Base-by-base conservation (phyloP, 2,888 invertebrate genomes). In the Syritta pipiens region DNA sequence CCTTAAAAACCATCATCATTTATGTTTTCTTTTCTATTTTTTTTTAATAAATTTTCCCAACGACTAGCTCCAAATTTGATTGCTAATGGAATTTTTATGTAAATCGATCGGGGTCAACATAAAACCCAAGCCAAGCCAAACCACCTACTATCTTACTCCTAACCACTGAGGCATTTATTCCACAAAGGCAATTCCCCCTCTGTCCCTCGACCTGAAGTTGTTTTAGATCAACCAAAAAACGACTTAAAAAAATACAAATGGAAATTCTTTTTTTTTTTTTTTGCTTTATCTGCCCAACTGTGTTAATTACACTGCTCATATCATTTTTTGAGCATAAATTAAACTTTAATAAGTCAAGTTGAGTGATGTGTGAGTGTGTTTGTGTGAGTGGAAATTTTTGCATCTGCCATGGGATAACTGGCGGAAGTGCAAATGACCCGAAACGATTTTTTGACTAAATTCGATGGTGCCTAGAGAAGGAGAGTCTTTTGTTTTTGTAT, bases 391-490 rank as follows among this genome's bases (percentile, higher is more conserved):
- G n/a, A n/a, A n/a, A n/a, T n/a, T n/a, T 76, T 63, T 37, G 75
- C 48, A 76, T 62, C 62, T 57, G 57, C 12, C n/a, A 12, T 12
- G 32, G 12, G 53, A 60, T 42, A 60, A 62, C 30, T 57, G 68
- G 76, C 76, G 76, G 76, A 76, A 76, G 69, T 63, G 35, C 76
- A 76, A 76, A 76, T 76, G 76, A 75, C 75, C 75, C 62, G 69
- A 57, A 69, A 62, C 68, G 20, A 30, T 60, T 62, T 71, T 63
- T 63, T 9, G 37, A 17, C 17, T 17, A 1, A n/a, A n/a, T 37
- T 37, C 17, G 37, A 37, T n/a, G n/a, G n/a, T n/a, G n/a, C n/a
- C 37, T 37, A 37, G 17, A 17, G 14, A 37, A n/a, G n/a, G 37
- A 17, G 37, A 17, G 14, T 12, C 7, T 14, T 35, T 35, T 35